Evolutionary conservation across 37 sponge, comb jelly and placozoan genomes (phyloP).

Genomic region (Geodia barretti): DNA sequence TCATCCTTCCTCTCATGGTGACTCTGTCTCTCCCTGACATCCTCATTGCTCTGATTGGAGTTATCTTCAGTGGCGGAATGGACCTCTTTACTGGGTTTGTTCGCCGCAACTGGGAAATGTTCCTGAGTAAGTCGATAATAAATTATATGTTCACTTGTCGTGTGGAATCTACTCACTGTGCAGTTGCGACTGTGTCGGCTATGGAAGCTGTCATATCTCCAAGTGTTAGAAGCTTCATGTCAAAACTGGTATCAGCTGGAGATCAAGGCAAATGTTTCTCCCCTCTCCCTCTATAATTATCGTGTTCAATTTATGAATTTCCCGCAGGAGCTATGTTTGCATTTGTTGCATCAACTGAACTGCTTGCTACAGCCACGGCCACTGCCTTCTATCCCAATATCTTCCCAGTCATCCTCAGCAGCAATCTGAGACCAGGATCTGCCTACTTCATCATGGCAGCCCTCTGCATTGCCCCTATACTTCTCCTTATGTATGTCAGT

Average conservation of each 20-base stretch:
- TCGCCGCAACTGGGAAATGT: constrained; percentile 35
- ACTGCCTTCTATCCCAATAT: background rate
- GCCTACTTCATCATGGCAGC: constrained; percentile 22
- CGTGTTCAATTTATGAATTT: background rate
- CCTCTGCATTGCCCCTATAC: constrained; percentile 2
- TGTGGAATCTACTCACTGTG: background rate
- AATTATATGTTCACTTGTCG: background rate
- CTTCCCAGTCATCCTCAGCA: background rate
- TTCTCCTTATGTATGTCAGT: constrained; percentile 11
- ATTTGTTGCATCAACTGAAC: constrained; percentile 11
- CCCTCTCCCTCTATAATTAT: background rate
- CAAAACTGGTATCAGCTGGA: constrained; percentile 20
- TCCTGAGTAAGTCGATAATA: constrained; percentile 61
- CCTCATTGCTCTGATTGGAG: constrained; percentile 38
- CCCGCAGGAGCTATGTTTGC: constrained; percentile 30
- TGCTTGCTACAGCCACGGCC: background rate
- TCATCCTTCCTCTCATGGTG: constrained; percentile 52
- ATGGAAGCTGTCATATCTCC: constrained; percentile 29
- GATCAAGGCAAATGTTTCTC: constrained; percentile 46
- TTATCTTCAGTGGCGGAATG: constrained; percentile 12
- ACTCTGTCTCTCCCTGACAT: constrained; percentile 48
- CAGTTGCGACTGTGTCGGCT: constrained; percentile 31
- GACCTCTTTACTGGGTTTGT: constrained; percentile 18
- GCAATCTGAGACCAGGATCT: constrained; percentile 4
- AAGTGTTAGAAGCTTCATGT: constrained; percentile 37